phyloP scores from a whole-genome alignment of 1,140 invertebrate genomes.

The Sinonovacula constricta region DNA sequence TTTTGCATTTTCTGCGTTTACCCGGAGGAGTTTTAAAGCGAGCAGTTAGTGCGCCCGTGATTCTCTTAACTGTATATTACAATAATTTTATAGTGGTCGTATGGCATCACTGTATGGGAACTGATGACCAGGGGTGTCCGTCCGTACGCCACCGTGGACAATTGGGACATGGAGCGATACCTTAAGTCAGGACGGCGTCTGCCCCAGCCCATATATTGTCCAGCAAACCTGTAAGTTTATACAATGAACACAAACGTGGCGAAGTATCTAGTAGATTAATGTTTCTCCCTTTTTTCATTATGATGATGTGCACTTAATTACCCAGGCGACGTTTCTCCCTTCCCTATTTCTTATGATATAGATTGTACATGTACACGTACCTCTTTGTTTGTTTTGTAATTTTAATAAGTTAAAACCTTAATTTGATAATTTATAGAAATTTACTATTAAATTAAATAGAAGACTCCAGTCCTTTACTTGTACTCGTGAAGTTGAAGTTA shows the following conservation, averaged over 20 bases:
- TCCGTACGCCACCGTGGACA: conserved; percentile 92
- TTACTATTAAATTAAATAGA: no score
- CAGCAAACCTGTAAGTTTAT: conserved; percentile 80
- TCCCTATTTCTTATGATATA: background rate
- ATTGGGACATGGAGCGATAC: conserved; percentile 92
- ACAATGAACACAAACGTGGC: background rate
- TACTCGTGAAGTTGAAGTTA: no score
- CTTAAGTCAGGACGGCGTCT: conserved; percentile 91
- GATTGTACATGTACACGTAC: background rate
- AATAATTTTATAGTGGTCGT: conserved; percentile 87
- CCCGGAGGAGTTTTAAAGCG: no score
- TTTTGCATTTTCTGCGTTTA: no score
- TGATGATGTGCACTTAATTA: background rate
- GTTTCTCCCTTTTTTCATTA: background rate
- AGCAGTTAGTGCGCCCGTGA: no score
- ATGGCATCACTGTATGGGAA: conserved; percentile 96
- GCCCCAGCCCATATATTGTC: conserved; percentile 93
- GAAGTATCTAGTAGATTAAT: background rate
- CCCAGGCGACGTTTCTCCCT: background rate
- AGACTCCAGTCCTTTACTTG: no score
- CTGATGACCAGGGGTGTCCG: conserved; percentile 91
- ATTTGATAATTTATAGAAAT: no score
- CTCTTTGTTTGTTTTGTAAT: background rate
- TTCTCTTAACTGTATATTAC: background rate
- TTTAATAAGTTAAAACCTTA: no score